Conservation (phyloP, 2,888 invertebrate species). For the Cerceris ruficornis region DNA sequence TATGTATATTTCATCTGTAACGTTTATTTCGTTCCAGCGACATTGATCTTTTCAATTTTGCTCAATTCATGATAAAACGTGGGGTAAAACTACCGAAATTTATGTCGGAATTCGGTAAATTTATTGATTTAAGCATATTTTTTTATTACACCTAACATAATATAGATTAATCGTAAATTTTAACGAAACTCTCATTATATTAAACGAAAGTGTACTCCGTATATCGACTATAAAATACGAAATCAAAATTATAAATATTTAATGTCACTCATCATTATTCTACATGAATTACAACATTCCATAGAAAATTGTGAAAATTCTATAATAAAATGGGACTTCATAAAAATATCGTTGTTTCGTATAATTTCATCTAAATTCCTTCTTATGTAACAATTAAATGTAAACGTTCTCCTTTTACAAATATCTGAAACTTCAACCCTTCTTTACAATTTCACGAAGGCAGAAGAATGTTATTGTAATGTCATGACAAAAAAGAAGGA, state of each 20-base stretch:
- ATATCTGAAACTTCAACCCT: too few species aligned
- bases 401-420: too few species aligned
- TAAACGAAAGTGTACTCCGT: slow-evolving; percentile 7
- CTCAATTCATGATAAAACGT: neutral
- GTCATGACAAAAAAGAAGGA: neutral
- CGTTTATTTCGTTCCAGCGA: neutral
- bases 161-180: neutral
- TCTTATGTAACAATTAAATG: too few species aligned
- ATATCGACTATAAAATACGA: slow-evolving; percentile 8
- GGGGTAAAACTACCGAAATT: slow-evolving; percentile 5
- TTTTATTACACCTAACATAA: slow-evolving; percentile 6
- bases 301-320: neutral
- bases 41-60: slow-evolving; percentile 4
- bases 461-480: too few species aligned
- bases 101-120: neutral
- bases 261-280: neutral
- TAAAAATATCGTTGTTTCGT: too few species aligned
- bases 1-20: neutral
- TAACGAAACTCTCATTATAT: slow-evolving; percentile 7
- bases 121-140: neutral
- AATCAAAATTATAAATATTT: slow-evolving; percentile 11
- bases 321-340: neutral
- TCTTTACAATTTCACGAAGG: too few species aligned
- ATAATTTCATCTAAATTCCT: too few species aligned
- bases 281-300: neutral